A percentile compares a stretch with the other conserved stretches of the same genome.
phyloP scores from a whole-genome alignment of 2,797 vertebrate species.

The Hypotaenidia philippensis region DNA sequence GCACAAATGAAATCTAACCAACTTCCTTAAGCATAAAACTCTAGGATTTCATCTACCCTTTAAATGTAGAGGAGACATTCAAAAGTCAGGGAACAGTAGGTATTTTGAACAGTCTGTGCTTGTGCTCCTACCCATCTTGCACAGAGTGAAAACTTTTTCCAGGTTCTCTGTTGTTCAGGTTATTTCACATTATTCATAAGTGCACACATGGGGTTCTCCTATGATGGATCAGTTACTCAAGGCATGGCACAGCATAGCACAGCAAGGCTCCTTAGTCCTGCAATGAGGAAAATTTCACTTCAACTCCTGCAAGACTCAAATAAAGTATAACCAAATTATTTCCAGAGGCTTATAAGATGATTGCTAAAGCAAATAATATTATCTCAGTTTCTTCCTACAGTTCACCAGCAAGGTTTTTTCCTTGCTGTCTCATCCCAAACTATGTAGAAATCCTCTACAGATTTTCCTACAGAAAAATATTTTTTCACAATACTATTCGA shows the following conservation, averaged over 20 bases:
- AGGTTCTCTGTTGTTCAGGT: not conserved
- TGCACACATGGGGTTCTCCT: not conserved
- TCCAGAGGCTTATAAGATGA: not conserved
- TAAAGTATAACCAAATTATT: constrained; percentile 15
- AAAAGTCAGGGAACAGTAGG: not conserved
- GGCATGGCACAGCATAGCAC: not conserved
- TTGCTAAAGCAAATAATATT: not conserved
- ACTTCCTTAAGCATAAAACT: not conserved
- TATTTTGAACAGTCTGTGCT: not conserved
- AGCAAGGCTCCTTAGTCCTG: not conserved
- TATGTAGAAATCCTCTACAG: not conserved
- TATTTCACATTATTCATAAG: not conserved
- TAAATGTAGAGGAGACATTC: not conserved
- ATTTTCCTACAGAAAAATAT: not conserved
- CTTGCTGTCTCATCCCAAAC: not conserved
- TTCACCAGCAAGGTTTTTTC: not conserved
- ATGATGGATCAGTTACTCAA: not conserved
- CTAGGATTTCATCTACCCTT: not conserved
- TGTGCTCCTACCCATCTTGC: not conserved
- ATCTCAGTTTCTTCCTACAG: too few relatives aligned
- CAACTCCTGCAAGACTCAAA: not conserved
- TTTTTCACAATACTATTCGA: not conserved
- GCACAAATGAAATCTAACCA: not conserved
- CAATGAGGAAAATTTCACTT: not conserved
- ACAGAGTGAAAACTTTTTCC: not conserved